These are phyloP conservation scores for Sprattus sprattus DNA, from an alignment of 2,113 vertebrate genomes.

Conservation along the genomic window DNA sequence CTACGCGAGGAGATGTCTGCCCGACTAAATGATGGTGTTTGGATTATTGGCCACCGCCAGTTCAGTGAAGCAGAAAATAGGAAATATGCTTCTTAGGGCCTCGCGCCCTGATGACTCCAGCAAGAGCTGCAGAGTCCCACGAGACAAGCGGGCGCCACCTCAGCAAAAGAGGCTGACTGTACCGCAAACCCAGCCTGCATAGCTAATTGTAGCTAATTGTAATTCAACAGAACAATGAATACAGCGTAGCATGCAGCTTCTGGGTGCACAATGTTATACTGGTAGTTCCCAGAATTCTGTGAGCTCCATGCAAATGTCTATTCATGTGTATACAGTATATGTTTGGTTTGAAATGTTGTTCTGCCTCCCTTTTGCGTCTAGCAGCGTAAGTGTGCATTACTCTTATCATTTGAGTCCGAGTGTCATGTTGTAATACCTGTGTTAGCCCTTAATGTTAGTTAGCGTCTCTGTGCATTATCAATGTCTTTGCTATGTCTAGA, in stretches of 20 bases:
- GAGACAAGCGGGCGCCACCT: conserved; percentile 54
- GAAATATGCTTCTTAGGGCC: conserved; percentile 65
- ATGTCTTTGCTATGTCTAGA: too few relatives aligned
- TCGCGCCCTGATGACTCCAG: conserved; percentile 59
- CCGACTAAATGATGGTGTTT: conserved; percentile 73
- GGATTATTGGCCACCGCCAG: conserved; percentile 73
- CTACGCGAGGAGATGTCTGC: conserved; percentile 34
- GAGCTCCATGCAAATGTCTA: too few relatives aligned
- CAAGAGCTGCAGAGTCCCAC: conserved; percentile 39
- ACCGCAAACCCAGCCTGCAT: conserved; percentile 28
- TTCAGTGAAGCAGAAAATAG: conserved; percentile 76
- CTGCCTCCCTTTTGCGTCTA: too few relatives aligned
- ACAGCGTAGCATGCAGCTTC: background rate
- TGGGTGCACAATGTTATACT: too few relatives aligned
- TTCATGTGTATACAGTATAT: too few relatives aligned
- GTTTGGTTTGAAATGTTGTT: too few relatives aligned
- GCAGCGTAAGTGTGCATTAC: too few relatives aligned
- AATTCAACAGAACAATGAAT: conserved; percentile 56
- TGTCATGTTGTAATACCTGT: too few relatives aligned
- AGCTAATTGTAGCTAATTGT: conserved; percentile 63
- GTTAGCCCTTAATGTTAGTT: too few relatives aligned
- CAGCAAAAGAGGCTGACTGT: conserved; percentile 54
- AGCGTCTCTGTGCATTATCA: too few relatives aligned
- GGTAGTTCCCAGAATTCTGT: too few relatives aligned
- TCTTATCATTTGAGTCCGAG: too few relatives aligned